Conservation (phyloP, 2,797 vertebrate species). For the Microtus californicus region DNA sequence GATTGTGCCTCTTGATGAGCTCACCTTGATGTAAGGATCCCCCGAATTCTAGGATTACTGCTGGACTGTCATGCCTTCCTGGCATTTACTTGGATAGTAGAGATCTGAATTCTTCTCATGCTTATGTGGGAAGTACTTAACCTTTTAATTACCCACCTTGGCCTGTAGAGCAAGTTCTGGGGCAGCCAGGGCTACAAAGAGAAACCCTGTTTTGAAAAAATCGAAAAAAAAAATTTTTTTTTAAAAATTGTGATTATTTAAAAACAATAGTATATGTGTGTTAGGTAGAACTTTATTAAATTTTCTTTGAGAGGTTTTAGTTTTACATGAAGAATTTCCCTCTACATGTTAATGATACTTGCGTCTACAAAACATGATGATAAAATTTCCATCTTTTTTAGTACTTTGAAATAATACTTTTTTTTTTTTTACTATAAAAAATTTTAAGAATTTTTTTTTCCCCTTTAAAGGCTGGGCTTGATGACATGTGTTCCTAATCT, state of each 20-base stretch:
- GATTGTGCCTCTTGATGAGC: not conserved
- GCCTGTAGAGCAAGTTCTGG: not conserved
- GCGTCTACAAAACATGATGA: not conserved
- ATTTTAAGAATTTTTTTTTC: not conserved
- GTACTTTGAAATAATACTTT: not conserved
- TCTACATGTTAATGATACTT: not conserved
- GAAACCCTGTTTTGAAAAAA: not conserved
- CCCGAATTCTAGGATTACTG: not conserved
- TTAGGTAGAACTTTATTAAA: slow-evolving; percentile 15
- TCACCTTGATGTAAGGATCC: not conserved
- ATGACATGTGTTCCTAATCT: not conserved
- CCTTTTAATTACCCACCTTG: not conserved
- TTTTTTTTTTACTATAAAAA: not conserved
- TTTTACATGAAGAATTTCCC: not conserved
- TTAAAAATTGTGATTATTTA: not conserved
- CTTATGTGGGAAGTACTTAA: not conserved
- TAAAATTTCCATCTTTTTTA: not conserved
- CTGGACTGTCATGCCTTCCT: not conserved
- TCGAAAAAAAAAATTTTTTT: slow-evolving; percentile 68
- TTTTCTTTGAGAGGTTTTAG: slow-evolving; percentile 28
- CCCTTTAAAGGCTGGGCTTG: not conserved
- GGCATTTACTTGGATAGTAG: not conserved
- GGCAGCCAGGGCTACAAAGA: not conserved
- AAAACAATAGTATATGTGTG: slow-evolving; percentile 21
- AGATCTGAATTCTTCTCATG: not conserved